phyloP scores from a whole-genome alignment of 2,888 invertebrate genomes.

The Metallyticus violacea region DNA sequence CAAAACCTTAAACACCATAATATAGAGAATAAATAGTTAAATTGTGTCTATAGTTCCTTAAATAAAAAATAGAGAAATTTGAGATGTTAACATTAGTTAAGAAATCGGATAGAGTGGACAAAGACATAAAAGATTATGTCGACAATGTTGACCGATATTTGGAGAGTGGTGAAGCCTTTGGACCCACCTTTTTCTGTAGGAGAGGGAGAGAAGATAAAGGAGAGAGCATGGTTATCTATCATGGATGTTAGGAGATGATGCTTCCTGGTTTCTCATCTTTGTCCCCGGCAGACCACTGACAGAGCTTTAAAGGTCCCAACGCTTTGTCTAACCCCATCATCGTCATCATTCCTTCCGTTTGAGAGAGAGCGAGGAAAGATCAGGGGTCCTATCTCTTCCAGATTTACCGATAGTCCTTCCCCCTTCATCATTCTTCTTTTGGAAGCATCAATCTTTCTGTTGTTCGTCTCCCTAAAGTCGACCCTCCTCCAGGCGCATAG shows the following conservation, averaged over 20 bases:
- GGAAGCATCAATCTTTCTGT: conserved; percentile 2
- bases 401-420: neutral
- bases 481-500: neutral
- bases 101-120: neutral
- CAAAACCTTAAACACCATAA: no score
- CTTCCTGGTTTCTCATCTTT: neutral
- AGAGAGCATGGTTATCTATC: neutral
- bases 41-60: no score
- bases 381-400: neutral
- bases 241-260: neutral
- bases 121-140: neutral
- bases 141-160: neutral
- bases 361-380: neutral
- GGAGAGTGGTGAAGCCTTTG: no score
- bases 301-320: neutral
- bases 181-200: no score
- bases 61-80: no score
- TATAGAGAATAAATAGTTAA: no score
- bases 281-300: neutral
- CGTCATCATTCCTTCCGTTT: neutral
- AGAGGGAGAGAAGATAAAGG: neutral
- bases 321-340: neutral
- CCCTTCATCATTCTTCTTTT: neutral
- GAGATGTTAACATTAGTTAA: no score
- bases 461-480: neutral